Evolutionary conservation across 2,113 vertebrate genomes (phyloP), one percentile per base, ranked within the genome.

Genomic region (Seriola dumerili): DNA sequence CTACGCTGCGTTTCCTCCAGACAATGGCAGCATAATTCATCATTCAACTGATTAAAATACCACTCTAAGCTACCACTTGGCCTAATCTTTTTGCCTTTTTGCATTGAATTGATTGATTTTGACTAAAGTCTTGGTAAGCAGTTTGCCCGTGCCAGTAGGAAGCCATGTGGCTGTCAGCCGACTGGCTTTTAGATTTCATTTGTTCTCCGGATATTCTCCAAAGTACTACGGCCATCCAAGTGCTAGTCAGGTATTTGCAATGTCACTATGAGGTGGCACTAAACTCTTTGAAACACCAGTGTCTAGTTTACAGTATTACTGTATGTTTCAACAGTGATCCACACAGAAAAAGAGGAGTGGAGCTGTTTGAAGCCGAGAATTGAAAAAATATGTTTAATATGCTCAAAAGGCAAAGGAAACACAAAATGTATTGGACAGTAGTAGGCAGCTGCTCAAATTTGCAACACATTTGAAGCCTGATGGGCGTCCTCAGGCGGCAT

Each of bases 1-100:
- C 17, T 42, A 1, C 13, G 4, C 42, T 42, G 11, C 40, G 1
- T n/a, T 2, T 17, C 21, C 52, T 50, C 12, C 61, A 50, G 63
- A 58, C 17, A 61, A 67, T 12, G 0, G n/a, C 19, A 11, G 2
- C 10, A 21, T 57, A 23, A 54, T 36, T 63, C 46, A 25, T 25
- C 44, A 44, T 71, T 29, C 8, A 48, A 12, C 25, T 76, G 50
- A 71, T 54, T 66, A 34, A 61, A 61, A 55, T 38, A 63, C 54
- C 40, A 3, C 50, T 61, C 6, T 36, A 36, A 36, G 34, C 42
- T 25, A 69, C 13, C 38, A 34, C 7, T 40, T 59, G 14, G 9
- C 21, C 4, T 58, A 14, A 8, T 44, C 32, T 58, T 65, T 55
- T 44, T 36, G 54, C 10, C 4, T 44, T 40, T 61, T 21, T 52